phyloP scores from a whole-genome alignment of 2,113 vertebrate species.

The Silurus asotus region DNA sequence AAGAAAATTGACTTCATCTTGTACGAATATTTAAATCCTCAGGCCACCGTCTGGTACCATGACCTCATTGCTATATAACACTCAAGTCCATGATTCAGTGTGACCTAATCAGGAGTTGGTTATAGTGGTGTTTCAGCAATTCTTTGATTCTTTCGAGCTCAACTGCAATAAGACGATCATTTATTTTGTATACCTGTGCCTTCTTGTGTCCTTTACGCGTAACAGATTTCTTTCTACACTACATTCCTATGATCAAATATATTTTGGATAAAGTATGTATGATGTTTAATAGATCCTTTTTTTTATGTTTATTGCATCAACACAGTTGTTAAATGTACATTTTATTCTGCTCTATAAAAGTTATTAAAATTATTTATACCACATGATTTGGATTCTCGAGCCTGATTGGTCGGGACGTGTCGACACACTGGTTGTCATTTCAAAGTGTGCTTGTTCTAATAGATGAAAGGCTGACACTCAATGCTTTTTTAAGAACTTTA shows the following conservation, averaged over 20 bases:
- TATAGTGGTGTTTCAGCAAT: background rate
- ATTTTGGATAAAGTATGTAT: constrained; percentile 35
- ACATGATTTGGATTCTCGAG: background rate
- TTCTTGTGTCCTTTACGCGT: constrained; percentile 23
- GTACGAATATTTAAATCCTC: background rate
- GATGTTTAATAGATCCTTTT: constrained; percentile 5
- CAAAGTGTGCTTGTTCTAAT: background rate
- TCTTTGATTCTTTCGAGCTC: constrained; percentile 5
- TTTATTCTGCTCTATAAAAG: constrained; percentile 12
- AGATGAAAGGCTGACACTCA: background rate
- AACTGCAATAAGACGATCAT: constrained; percentile 29
- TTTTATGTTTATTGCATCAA: background rate
- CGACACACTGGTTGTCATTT: background rate
- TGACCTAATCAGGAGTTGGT: background rate
- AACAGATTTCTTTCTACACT: constrained; percentile 22
- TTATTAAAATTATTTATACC: constrained; percentile 12
- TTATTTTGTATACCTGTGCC: constrained; percentile 41
- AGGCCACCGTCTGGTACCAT: constrained; percentile 6
- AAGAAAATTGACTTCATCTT: background rate
- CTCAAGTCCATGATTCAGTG: background rate
- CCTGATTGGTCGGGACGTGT: background rate
- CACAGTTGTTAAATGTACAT: background rate
- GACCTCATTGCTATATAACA: background rate
- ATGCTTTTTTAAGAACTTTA: background rate
- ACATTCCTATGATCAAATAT: constrained; percentile 27